A percentile compares a stretch with the other conserved stretches of the same genome.
These are phyloP conservation scores for Myotis vivesi DNA, from an alignment of 2,797 vertebrate species.

Conservation along the genomic window DNA sequence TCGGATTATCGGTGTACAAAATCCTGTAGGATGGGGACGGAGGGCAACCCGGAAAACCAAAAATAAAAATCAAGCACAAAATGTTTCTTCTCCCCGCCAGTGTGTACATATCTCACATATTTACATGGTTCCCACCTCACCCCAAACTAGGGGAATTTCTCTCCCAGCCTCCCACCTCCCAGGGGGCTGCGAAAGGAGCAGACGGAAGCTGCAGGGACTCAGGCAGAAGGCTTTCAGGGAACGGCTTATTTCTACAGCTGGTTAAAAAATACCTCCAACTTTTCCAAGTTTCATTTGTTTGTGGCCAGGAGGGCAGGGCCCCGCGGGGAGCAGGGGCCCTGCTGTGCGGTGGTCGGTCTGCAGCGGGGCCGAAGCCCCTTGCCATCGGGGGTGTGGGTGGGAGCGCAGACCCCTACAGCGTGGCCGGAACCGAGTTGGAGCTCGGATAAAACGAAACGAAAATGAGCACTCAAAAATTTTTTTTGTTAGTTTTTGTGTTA, in stretches of 20 bases:
- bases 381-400: constrained; percentile 23
- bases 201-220: constrained; percentile 43
- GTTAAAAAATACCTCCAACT: constrained; percentile 78
- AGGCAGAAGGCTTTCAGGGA: constrained; percentile 67
- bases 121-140: constrained; percentile 89
- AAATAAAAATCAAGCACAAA: constrained; percentile 84
- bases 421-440: constrained; percentile 65
- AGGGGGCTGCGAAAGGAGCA: constrained; percentile 78
- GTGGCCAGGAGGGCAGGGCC: constrained; percentile 63
- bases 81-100: constrained; percentile 83
- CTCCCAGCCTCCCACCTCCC: constrained; percentile 78
- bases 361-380: constrained; percentile 22
- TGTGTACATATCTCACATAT: constrained; percentile 98
- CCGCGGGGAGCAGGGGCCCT: constrained; percentile 35
- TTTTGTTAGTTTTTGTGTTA: constrained; percentile 61
- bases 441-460: constrained; percentile 78
- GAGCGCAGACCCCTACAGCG: constrained; percentile 61
- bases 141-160: constrained; percentile 90
- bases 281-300: constrained; percentile 76
- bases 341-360: constrained; percentile 11
- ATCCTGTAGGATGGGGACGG: constrained; percentile 88
- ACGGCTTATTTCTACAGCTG: constrained; percentile 75
- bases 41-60: constrained; percentile 74
- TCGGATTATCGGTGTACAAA: constrained; percentile 96
- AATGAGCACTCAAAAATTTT: constrained; percentile 65